Evolutionary conservation across 2,888 invertebrate genomes (phyloP).

Genomic region (Phaedon cochleariae): DNA sequence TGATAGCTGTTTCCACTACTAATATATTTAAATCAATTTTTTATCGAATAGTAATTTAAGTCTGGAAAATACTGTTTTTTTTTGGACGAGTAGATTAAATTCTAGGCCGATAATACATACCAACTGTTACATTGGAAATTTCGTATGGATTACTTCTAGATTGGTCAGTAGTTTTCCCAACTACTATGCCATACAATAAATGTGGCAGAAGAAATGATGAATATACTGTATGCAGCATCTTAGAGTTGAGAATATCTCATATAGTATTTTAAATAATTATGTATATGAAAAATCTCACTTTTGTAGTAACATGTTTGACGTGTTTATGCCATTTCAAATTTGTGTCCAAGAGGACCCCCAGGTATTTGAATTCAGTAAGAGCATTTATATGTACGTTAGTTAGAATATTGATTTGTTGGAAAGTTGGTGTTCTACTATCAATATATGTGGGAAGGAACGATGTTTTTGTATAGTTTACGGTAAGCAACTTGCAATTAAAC

Average conservation of each 20-base stretch:
- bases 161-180: too few relatives aligned
- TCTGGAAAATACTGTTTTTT: too few relatives aligned
- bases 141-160: not conserved
- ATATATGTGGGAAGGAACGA: constrained; percentile 1
- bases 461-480: not conserved
- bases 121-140: too few relatives aligned
- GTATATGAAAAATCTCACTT: not conserved
- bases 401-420: not conserved
- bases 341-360: not conserved
- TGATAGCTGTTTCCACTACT: too few relatives aligned
- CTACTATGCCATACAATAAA: constrained; percentile 9
- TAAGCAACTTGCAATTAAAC: not conserved
- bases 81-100: too few relatives aligned
- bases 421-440: constrained; percentile 3
- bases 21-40: too few relatives aligned
- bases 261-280: constrained; percentile 2
- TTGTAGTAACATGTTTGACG: not conserved
- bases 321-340: constrained; percentile 12
- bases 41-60: too few relatives aligned
- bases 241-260: constrained; percentile 7
- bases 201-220: not conserved
- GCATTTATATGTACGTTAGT: constrained; percentile 5
- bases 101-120: too few relatives aligned
- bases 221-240: not conserved
- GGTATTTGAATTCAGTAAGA: constrained; percentile 5